phyloP scores from a whole-genome alignment of 2,113 vertebrate genomes.

The Plecotus auritus region DNA sequence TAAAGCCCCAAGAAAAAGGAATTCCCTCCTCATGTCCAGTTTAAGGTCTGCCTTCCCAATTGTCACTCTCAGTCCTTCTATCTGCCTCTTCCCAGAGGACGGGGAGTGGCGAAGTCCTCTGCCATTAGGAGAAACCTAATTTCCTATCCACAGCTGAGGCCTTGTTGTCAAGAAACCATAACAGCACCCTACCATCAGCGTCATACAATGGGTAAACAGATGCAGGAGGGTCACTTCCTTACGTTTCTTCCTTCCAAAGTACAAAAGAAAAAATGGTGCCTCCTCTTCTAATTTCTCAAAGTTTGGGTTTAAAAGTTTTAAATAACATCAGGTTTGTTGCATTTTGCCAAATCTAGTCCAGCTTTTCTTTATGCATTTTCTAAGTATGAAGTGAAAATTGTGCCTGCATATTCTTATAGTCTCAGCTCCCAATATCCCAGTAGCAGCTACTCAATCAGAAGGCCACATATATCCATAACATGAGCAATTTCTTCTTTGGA shows the following conservation, averaged over 20 bases:
- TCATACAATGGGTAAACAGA: background rate
- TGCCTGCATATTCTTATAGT: background rate
- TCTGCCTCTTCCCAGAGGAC: background rate
- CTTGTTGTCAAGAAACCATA: background rate
- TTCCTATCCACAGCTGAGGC: background rate
- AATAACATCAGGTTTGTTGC: background rate
- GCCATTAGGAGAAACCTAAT: background rate
- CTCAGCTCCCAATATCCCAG: background rate
- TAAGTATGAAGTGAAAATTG: background rate
- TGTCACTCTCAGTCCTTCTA: background rate
- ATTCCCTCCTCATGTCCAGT: background rate
- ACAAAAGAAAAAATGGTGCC: background rate
- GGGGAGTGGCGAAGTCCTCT: background rate
- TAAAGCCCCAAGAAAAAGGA: background rate
- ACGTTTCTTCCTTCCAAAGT: background rate
- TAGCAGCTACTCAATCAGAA: background rate
- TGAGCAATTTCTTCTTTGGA: background rate
- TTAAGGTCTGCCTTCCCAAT: background rate
- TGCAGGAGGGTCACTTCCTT: background rate
- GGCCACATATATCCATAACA: background rate
- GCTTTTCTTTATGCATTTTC: background rate
- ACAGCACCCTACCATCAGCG: background rate
- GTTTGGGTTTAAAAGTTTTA: background rate
- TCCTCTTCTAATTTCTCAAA: background rate
- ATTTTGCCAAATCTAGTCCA: background rate